Percentiles rank a stretch among this genome's conserved stretches.
These are phyloP conservation scores for Crypturellus undulatus DNA, from an alignment of 2,113 vertebrate genomes.

Conservation along the genomic window DNA sequence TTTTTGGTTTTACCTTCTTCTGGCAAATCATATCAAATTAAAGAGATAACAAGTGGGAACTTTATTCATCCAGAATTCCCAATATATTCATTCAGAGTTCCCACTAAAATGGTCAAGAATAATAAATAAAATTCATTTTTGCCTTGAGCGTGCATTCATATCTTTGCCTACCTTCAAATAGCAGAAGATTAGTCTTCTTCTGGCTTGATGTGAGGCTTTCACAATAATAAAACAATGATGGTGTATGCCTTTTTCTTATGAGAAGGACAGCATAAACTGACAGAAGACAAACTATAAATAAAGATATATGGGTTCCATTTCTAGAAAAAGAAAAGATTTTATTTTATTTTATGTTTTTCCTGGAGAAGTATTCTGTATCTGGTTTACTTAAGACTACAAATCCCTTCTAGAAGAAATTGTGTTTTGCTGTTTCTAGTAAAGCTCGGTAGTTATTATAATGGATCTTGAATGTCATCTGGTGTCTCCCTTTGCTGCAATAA, in stretches of 20 bases:
- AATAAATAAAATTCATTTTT: neutral
- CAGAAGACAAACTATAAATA: neutral
- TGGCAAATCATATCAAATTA: neutral
- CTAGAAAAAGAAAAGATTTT: neutral
- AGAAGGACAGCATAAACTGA: neutral
- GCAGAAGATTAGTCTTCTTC: neutral
- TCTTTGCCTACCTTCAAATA: neutral
- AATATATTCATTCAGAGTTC: neutral
- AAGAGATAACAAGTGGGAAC: neutral
- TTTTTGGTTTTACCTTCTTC: neutral
- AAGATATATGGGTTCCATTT: neutral
- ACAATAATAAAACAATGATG: accelerated
- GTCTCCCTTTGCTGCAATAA: neutral
- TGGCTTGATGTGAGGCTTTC: neutral
- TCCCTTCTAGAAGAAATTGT: neutral
- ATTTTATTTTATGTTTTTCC: neutral
- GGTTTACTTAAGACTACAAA: neutral
- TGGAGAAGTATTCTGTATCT: neutral
- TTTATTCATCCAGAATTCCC: neutral
- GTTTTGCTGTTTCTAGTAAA: neutral
- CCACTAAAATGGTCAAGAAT: neutral
- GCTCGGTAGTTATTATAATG: neutral
- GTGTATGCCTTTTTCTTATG: neutral
- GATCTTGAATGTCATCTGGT: neutral
- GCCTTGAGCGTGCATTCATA: neutral